phyloP scores from a whole-genome alignment of 2,888 invertebrate genomes.

The Xanthostigma xanthostigma region DNA sequence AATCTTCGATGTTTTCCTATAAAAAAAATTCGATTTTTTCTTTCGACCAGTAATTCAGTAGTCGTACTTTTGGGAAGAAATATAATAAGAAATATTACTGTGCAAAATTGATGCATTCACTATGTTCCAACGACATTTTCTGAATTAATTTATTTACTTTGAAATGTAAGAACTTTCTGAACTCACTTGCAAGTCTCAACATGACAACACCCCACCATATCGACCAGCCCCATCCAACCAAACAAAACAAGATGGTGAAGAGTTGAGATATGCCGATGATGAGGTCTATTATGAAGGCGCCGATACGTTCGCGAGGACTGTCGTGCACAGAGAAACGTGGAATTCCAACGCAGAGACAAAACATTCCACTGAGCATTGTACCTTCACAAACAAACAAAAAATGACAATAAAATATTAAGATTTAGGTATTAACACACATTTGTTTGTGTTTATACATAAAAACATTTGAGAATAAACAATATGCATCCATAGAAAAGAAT shows the following conservation, averaged over 20 bases:
- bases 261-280: slow-evolving; percentile 78
- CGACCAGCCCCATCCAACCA: slow-evolving; percentile 97
- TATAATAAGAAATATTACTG: too few species aligned
- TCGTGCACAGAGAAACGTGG: slow-evolving; percentile 75
- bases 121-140: too few species aligned
- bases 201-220: slow-evolving; percentile 95
- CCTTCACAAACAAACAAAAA: slow-evolving; percentile 41
- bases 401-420: slow-evolving; percentile 1
- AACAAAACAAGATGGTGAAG: slow-evolving; percentile 85
- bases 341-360: slow-evolving; percentile 78
- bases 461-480: too few species aligned
- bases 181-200: slow-evolving; percentile 77
- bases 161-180: background rate
- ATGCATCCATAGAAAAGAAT: too few species aligned
- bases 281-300: slow-evolving; percentile 71
- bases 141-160: too few species aligned
- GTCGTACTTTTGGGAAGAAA: too few species aligned
- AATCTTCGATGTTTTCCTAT: too few species aligned
- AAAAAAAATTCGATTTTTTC: too few species aligned
- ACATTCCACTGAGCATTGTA: slow-evolving; percentile 75
- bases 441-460: background rate
- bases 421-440: background rate
- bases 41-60: too few species aligned
- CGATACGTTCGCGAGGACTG: slow-evolving; percentile 56
- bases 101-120: too few species aligned